Conservation (phyloP, 2,113 vertebrate species). For the Variabilichromis moorii region DNA sequence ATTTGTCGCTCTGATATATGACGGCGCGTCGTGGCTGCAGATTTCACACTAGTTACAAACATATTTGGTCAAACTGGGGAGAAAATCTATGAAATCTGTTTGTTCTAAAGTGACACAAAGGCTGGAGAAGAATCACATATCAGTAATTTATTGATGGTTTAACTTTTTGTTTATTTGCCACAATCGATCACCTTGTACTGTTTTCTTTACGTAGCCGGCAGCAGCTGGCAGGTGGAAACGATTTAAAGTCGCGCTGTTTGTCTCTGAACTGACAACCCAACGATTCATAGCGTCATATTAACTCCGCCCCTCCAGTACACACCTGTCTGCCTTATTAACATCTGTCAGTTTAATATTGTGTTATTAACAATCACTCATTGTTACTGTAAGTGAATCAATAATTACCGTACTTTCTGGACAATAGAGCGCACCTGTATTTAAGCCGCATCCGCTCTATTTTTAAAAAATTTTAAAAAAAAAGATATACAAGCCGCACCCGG, state of each 20-base stretch:
- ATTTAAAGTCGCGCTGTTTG: neutral
- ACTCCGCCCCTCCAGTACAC: neutral
- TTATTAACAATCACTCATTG: neutral
- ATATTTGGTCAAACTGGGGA: neutral
- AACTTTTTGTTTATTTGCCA: neutral
- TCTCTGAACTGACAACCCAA: neutral
- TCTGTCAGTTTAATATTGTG: neutral
- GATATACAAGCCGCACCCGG: too few relatives aligned
- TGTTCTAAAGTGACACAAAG: neutral
- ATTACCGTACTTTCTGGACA: neutral
- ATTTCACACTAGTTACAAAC: neutral
- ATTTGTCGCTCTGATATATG: neutral
- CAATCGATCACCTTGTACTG: fast-evolving
- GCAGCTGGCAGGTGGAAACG: neutral
- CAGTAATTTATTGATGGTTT: neutral
- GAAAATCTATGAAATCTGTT: neutral
- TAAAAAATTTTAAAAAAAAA: too few relatives aligned
- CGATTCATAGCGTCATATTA: neutral
- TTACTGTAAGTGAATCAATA: neutral
- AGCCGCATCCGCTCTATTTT: too few relatives aligned
- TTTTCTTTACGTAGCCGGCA: neutral
- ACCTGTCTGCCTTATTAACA: neutral
- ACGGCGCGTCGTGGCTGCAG: neutral
- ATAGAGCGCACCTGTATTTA: too few relatives aligned
- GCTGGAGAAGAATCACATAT: neutral